Evolutionary conservation across 2,888 invertebrate genomes (phyloP).

Genomic region (Julus scanicus): DNA sequence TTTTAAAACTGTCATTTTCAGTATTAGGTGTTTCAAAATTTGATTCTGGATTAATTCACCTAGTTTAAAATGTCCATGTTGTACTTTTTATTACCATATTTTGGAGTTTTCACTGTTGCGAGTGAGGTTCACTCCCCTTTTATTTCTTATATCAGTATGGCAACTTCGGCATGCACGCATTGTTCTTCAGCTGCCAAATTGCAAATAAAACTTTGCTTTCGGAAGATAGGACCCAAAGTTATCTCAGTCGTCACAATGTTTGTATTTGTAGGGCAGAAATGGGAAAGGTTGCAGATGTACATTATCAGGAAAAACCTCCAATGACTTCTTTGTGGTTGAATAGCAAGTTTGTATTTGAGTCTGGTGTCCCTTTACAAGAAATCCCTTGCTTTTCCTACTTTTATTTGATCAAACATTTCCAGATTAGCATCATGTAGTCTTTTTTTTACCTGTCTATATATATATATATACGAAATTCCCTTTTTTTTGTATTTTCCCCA

Average conservation of each 20-base stretch:
- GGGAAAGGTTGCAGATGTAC: constrained; percentile 45
- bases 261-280: constrained; percentile 28
- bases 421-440: constrained; percentile 5
- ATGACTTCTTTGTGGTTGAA: constrained; percentile 22
- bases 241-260: background rate
- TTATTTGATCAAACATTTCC: background rate
- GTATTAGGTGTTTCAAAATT: no score
- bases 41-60: no score
- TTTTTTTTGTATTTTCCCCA: constrained; percentile 1
- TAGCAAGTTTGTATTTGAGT: background rate
- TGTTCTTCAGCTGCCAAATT: background rate
- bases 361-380: background rate
- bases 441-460: constrained; percentile 3
- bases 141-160: background rate
- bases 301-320: constrained; percentile 27
- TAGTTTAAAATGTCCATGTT: no score
- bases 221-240: constrained; percentile 31
- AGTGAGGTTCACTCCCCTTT: constrained; percentile 40
- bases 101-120: no score
- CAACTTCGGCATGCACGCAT: constrained; percentile 12
- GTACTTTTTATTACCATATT: no score
- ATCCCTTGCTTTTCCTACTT: background rate
- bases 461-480: background rate
- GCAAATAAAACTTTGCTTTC: constrained; percentile 29
- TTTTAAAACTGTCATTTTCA: no score